Percentiles rank a stretch among this genome's conserved stretches.
phyloP scores from a whole-genome alignment of 2,113 vertebrate species.

The Crocuta crocuta region DNA sequence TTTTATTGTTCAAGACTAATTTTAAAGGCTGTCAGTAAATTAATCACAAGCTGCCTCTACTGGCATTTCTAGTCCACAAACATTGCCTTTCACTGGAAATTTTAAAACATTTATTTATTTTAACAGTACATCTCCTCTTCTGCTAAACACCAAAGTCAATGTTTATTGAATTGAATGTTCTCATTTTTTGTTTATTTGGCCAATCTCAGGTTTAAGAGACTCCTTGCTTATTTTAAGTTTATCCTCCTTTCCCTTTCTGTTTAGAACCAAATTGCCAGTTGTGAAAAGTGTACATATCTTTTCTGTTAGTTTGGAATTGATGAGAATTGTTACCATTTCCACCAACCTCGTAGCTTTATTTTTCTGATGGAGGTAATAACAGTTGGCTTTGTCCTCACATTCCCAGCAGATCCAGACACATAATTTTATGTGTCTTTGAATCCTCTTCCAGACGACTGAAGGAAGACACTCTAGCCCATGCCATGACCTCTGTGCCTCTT shows the following conservation, averaged over 20 bases:
- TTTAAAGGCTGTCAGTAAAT: slow-evolving; percentile 6
- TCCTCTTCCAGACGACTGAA: background rate
- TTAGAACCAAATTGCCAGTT: background rate
- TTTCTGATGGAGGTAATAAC: background rate
- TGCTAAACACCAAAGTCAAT: background rate
- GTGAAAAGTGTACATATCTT: background rate
- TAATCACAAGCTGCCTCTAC: background rate
- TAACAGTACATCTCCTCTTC: background rate
- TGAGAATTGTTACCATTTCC: background rate
- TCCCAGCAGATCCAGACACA: background rate
- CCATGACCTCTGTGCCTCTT: background rate
- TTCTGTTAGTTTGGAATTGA: background rate
- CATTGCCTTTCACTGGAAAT: background rate
- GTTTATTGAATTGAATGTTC: background rate
- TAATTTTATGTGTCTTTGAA: background rate
- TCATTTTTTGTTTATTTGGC: background rate
- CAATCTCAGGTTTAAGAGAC: background rate
- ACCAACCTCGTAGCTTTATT: background rate
- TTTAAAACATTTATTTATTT: background rate
- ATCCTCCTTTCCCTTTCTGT: background rate
- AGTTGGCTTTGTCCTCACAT: background rate
- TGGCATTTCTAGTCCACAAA: background rate
- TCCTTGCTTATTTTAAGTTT: background rate
- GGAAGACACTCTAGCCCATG: background rate
- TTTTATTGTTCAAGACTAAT: background rate